Conservation (phyloP, 30 jellyfish, hydroid and myxozoan genomes). For the Turritopsis dohrnii region DNA sequence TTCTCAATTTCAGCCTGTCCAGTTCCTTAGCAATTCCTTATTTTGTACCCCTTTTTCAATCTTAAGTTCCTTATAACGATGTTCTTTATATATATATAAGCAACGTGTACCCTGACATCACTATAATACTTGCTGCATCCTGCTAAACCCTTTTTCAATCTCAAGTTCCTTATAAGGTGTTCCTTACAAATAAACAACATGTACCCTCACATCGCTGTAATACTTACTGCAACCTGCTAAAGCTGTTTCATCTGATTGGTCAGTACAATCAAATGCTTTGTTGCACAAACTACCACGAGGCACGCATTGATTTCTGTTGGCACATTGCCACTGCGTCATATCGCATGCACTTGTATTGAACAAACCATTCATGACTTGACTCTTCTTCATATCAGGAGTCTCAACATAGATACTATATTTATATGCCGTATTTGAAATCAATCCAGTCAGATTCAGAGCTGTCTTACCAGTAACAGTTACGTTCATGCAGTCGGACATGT, state of each 20-base stretch:
- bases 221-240: slow-evolving; percentile 15
- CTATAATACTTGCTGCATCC: too few species aligned
- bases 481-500: background rate
- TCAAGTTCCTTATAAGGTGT: too few species aligned
- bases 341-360: background rate
- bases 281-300: background rate
- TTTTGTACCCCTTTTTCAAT: too few species aligned
- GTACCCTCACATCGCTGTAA: too few species aligned
- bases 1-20: too few species aligned
- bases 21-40: too few species aligned
- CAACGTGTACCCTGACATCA: too few species aligned
- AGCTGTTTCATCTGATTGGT: slow-evolving; percentile 11
- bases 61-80: too few species aligned
- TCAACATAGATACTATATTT: background rate
- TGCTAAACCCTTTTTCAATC: too few species aligned
- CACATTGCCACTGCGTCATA: background rate
- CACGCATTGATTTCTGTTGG: background rate
- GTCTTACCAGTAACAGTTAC: slow-evolving; percentile 6
- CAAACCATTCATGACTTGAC: background rate
- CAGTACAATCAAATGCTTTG: background rate
- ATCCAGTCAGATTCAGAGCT: background rate
- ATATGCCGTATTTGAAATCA: background rate
- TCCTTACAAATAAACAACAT: too few species aligned
- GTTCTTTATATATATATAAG: too few species aligned
- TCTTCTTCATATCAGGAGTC: background rate